Base-by-base conservation (phyloP, 2,888 invertebrate species). In the Tetranychus truncatus region DNA sequence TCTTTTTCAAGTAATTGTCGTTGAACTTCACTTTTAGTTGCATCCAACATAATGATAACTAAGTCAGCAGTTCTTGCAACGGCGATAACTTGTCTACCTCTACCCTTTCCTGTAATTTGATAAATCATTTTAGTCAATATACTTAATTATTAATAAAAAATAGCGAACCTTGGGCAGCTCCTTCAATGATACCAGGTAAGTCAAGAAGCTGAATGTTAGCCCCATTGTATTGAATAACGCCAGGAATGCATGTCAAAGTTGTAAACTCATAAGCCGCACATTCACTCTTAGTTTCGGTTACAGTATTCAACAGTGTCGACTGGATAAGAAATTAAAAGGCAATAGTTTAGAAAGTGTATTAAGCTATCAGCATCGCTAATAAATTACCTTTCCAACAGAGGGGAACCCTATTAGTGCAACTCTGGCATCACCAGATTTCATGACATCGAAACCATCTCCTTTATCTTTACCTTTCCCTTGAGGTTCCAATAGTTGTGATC, bases 141-240 rank as follows among this genome's bases (percentile, higher is more conserved):
- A 8, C 20, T 20, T 44, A 44, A 0, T 18, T n/a, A 71, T 9
- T 24, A 9, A 44, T 34, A 18, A 24, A 24, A 1, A 8, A 0
- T 6, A 1, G 21, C 55, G 15, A 55, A 82, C 86, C 87, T 82
- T 92, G 96, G 1, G 97, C 90, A 78, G 99, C 99, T 76, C 99
- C 99, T 86, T 99, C 99, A 83, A 99, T 99, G 82, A 99, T 99
- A 82, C 99, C 99, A 76, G 99, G 99, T 82, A 99, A 87, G 88
- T 99, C 99, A 0, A 99, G 88, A 78, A 99, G 85, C 83, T 99
- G 99, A 82, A 99, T 97, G 82, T 95, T 95, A 66, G 99, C 99
- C 71, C 97, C 99, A 82, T 95, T 91, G 83, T 99, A 95, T 82
- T 86, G 92, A 78, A 99, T 96, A 1, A 99, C 97, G 74, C 99